phyloP scores from a whole-genome alignment of 2,113 vertebrate species.

The Xyrauchen texanus region DNA sequence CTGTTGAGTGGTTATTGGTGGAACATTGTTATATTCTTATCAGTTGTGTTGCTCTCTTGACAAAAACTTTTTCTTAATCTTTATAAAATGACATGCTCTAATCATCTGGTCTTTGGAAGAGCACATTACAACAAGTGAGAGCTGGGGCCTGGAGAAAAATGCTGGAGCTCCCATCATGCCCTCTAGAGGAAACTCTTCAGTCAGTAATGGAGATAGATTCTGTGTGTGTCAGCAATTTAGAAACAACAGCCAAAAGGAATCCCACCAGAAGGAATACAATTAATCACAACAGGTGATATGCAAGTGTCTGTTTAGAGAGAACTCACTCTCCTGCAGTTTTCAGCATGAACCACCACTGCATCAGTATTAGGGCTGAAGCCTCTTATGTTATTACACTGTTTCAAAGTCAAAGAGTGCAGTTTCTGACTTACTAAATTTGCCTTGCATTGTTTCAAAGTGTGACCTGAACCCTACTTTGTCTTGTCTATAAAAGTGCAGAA shows the following conservation, averaged over 20 bases:
- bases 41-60: slow-evolving; percentile 28
- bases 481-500: not conserved
- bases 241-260: slow-evolving; percentile 46
- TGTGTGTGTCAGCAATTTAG: slow-evolving; percentile 48
- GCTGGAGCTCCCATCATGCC: slow-evolving; percentile 8
- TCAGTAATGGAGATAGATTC: slow-evolving; percentile 41
- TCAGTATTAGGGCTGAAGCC: slow-evolving; percentile 30
- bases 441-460: not conserved
- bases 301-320: not conserved
- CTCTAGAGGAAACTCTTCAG: slow-evolving; percentile 43
- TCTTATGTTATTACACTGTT: slow-evolving; percentile 12
- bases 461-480: not conserved
- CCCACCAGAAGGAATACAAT: slow-evolving; percentile 50
- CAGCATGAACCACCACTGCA: slow-evolving; percentile 20
- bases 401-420: slow-evolving; percentile 14
- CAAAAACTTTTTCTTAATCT: slow-evolving; percentile 31
- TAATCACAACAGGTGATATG: slow-evolving; percentile 45
- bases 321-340: slow-evolving; percentile 14
- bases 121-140: slow-evolving; percentile 1
- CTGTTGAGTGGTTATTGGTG: too few relatives aligned
- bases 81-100: slow-evolving; percentile 21
- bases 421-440: not conserved
- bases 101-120: slow-evolving; percentile 18
- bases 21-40: slow-evolving; percentile 16
- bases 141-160: slow-evolving; percentile 29